These are phyloP conservation scores for Sminthurinus aureus DNA, from an alignment of 2,888 invertebrate genomes.

Conservation along the genomic window DNA sequence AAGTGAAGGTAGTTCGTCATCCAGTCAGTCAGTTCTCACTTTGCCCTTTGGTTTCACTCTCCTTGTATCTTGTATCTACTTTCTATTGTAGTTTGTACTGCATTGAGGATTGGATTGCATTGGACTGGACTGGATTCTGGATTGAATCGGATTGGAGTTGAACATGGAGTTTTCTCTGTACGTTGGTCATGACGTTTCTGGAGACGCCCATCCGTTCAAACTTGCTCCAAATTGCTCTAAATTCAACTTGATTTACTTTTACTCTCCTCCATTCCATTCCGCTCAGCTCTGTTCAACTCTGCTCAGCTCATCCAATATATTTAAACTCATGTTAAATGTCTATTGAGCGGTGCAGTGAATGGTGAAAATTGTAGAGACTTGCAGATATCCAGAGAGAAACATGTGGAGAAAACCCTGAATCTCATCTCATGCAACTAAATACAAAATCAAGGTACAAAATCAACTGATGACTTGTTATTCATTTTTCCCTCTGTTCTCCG, in stretches of 20 bases:
- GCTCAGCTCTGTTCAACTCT: too few relatives aligned
- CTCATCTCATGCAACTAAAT: neutral
- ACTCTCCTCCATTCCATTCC: slow-evolving; percentile 8
- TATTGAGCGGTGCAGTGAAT: too few relatives aligned
- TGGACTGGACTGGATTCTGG: too few relatives aligned
- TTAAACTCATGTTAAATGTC: too few relatives aligned
- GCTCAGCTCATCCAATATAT: neutral
- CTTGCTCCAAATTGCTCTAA: slow-evolving; percentile 54
- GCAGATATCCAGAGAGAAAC: neutral
- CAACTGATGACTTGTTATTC: slow-evolving; percentile 31
- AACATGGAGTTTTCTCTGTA: neutral
- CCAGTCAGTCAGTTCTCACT: too few relatives aligned
- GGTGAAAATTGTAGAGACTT: neutral
- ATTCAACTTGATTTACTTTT: slow-evolving; percentile 48
- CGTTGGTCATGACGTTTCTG: slow-evolving; percentile 38
- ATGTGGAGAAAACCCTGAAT: neutral
- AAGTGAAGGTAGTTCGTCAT: neutral
- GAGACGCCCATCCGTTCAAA: slow-evolving; percentile 60
- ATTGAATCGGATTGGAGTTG: too few relatives aligned
- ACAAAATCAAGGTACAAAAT: neutral
- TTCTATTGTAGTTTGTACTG: too few relatives aligned
- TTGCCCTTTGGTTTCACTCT: too few relatives aligned
- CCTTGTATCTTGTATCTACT: too few relatives aligned
- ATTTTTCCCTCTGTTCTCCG: slow-evolving; percentile 9
- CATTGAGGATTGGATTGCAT: too few relatives aligned